Base-by-base conservation (phyloP, 2,797 vertebrate species). In the Brotula barbata region DNA sequence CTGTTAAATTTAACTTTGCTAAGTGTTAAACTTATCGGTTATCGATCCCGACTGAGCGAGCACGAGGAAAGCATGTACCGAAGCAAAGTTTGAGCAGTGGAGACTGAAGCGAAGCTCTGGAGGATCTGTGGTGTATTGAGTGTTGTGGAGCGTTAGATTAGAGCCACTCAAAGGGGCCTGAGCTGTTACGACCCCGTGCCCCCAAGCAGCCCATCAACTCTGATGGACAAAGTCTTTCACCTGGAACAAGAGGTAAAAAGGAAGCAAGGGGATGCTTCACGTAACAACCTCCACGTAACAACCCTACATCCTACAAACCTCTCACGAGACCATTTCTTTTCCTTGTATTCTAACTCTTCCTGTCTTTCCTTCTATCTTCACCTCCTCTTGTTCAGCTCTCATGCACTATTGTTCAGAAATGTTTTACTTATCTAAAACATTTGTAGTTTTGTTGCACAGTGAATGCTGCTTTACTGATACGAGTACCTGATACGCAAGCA, bases 71-170 rank as follows among this genome's bases (percentile, higher is more conserved):
- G 60, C 31, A n/a, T 75, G 73, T 68, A 71, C 20, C 19, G 55
- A 20, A 0, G 59, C 4, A 22, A 66, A 23, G 52, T 63, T 31
- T 51, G 54, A 78, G 52, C 55, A n/a, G 16, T 34, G 9, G 47
- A 41, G 63, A 56, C 57, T 34, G 41, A 75, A 63, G 42, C 49
- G 59, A 65, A 20, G 63, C 61, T 67, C 58, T 66, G 4, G 23
- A 57, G 58, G 70, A 46, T 57, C 84, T 64, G 73, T 39, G 23
- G 73, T 25, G 71, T 69, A 59, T 71, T 60, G 73, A 64, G 68
- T 34, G 77, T 73, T 75, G 68, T 77, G 79, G 69, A 86, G 83
- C 71, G 59, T 83, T 81, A 84, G 82, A 86, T 87, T 82, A 77
- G 59, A 51, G 54, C 62, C 49, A 33, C 21, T 51, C 45, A 40